Evolutionary conservation across 2,113 vertebrate genomes (phyloP), one percentile per base, ranked within the genome.

Genomic region (Oxyura jamaicensis): DNA sequence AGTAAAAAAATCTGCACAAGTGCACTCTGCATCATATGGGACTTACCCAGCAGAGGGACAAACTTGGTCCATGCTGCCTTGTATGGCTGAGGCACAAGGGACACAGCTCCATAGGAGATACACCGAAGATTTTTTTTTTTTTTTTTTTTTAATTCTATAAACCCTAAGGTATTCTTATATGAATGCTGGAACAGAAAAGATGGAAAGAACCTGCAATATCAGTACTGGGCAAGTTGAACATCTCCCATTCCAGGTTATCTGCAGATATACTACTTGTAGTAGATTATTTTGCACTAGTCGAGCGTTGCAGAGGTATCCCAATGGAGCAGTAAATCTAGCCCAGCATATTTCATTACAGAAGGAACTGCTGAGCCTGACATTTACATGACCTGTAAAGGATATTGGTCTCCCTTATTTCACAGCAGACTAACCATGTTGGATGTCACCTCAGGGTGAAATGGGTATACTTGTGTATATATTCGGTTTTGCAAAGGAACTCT

Each of bases 321-420:
- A 28, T 46, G 71, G 67, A 85, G 59, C 91, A 97, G 84, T 94
- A 95, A 88, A 92, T 94, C 67, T 80, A 55, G 11, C 28, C 50
- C 71, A 87, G 41, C 3, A 5, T 33, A 73, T 86, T 75, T 89
- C 81, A 91, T 83, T 80, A 55, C 0, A 4, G 55, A 89, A 46
- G 82, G 75, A 88, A 85, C 31, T 95, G 93, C 95, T 95, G 95
- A 94, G 91, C 36, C 44, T 94, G 82, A 90, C 33, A 72, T 91
- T 87, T 89, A 20, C 68, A 75, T 81, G 90, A 93, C 91, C 88
- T 94, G 88, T 75, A 88, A 96, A 81, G 85, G 46, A 91, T 88
- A 90, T 15, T 81, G 68, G 65, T 72, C 79, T 94, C 52, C 88
- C 75, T 91, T 81, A 90, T 95, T 96, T 96, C 93, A 96, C 90